These are phyloP conservation scores for Diadegma fenestrale DNA, from an alignment of 2,888 invertebrate genomes.

Conservation along the genomic window DNA sequence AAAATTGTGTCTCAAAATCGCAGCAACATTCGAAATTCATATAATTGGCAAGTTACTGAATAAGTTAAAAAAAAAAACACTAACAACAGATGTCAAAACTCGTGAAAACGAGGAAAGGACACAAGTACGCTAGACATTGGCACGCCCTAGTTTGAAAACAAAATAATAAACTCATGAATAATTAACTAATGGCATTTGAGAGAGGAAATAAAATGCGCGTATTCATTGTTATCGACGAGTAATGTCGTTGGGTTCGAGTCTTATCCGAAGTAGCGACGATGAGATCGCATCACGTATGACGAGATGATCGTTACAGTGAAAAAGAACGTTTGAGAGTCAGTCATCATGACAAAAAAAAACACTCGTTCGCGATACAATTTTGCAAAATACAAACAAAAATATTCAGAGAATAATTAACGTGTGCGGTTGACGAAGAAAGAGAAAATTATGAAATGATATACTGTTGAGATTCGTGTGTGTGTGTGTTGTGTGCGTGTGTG, in stretches of 20 bases:
- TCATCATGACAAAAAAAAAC: slow-evolving; percentile 6
- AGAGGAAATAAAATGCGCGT: slow-evolving; percentile 73
- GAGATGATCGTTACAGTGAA: slow-evolving; percentile 21
- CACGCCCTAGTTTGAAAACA: slow-evolving; percentile 16
- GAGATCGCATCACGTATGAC: slow-evolving; percentile 73
- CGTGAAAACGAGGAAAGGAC: background rate
- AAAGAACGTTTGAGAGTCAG: slow-evolving; percentile 2
- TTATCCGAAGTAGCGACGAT: slow-evolving; percentile 75
- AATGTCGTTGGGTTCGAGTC: slow-evolving; percentile 78
- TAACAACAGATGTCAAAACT: background rate
- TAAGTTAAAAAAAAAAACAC: background rate
- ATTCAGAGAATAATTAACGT: slow-evolving; percentile 18
- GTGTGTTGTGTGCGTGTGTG: background rate
- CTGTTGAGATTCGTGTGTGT: slow-evolving; percentile 57
- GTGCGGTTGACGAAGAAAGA: slow-evolving; percentile 25
- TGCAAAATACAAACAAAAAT: background rate
- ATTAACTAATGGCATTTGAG: slow-evolving; percentile 46
- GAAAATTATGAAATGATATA: slow-evolving; percentile 35
- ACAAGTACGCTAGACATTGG: slow-evolving; percentile 12
- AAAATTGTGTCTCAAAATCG: slow-evolving; percentile 60
- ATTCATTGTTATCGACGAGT: slow-evolving; percentile 78
- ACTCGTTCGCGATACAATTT: slow-evolving; percentile 5
- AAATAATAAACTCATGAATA: slow-evolving; percentile 66
- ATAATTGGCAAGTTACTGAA: background rate
- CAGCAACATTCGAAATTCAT: background rate